These are phyloP conservation scores for Xylota sylvarum DNA, from an alignment of 2,888 invertebrate species.

Conservation along the genomic window DNA sequence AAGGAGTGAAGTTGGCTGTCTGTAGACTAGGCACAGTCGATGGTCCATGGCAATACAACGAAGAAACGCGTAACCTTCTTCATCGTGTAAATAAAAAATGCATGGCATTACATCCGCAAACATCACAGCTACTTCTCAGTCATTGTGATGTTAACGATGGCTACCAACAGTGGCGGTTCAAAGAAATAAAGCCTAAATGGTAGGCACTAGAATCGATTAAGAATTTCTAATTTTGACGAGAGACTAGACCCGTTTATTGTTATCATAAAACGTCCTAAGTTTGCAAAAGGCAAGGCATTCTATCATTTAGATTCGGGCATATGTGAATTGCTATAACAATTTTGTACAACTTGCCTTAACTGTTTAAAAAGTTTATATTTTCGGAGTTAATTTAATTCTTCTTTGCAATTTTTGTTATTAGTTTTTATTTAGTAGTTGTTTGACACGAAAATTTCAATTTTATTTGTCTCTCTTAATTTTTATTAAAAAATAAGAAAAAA, in stretches of 20 bases:
- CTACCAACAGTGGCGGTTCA: slow-evolving; percentile 95
- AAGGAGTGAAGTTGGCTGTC: slow-evolving; percentile 94
- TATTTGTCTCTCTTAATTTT: slow-evolving; percentile 13
- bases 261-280: slow-evolving; percentile 34
- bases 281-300: slow-evolving; percentile 13
- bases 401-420: slow-evolving; percentile 3
- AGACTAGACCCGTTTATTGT: not conserved
- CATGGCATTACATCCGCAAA: slow-evolving; percentile 93
- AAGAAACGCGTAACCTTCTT: slow-evolving; percentile 89
- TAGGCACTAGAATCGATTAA: slow-evolving; percentile 79
- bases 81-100: slow-evolving; percentile 93
- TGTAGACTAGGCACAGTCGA: slow-evolving; percentile 96
- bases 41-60: slow-evolving; percentile 97
- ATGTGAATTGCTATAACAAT: not conserved
- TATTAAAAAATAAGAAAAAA: not conserved
- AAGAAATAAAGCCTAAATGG: slow-evolving; percentile 90
- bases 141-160: slow-evolving; percentile 94
- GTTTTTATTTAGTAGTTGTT: slow-evolving; percentile 1
- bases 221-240: slow-evolving; percentile 48
- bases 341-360: slow-evolving; percentile 31
- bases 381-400: slow-evolving; percentile 3
- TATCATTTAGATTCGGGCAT: not conserved
- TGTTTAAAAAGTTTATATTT: not conserved
- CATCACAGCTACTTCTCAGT: slow-evolving; percentile 90
- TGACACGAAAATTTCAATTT: slow-evolving; percentile 1